Base-by-base conservation (phyloP, 2,888 invertebrate genomes). In the Sesamia inferens region DNA sequence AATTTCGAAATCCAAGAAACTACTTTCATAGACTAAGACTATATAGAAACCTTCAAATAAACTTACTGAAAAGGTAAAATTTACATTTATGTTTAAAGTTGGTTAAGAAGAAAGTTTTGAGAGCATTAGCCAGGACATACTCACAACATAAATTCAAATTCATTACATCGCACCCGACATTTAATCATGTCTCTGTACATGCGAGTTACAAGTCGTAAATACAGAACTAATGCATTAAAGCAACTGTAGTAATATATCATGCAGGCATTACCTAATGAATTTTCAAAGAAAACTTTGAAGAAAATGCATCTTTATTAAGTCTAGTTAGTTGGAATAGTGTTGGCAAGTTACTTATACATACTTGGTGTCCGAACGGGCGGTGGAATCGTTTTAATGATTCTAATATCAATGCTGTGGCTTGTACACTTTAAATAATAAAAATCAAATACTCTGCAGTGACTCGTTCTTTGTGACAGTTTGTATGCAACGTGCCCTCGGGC, bases 291-390 rank as follows among this genome's bases (percentile, higher is more conserved):
- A 80, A 78, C 75, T 66, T 74, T 59, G 31, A 76, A 74, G 67
- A 74, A 73, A 78, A 76, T 81, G 67, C 75, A 71, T 85, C 81
- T 81, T 75, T 80, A 85, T 83, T 68, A 54, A 83, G 80, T 78
- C 70, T 71, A 79, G 74, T 81, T 78, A 76, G 72, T 78, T 76
- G 70, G 24, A 70, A 75, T 65, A 69, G 76, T 66, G 76, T 77
- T 69, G 66, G 77, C 76, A 85, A 88, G 85, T 87, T 86, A 81
- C n/a, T n/a, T n/a, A n/a, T n/a, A n/a, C 88, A 83, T 82, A 74
- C 67, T 76, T 80, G 39, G 76, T 70, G 79, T 74, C 81, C 62
- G 48, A 57, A 44, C 70, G 54, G 68, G 57, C 66, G 5, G 14
- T 67, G 58, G 55, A 65, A 51, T 63, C 16, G 59, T 72, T 67